Base-by-base conservation (phyloP, 2,113 vertebrate species). In the Oryzias celebensis region DNA sequence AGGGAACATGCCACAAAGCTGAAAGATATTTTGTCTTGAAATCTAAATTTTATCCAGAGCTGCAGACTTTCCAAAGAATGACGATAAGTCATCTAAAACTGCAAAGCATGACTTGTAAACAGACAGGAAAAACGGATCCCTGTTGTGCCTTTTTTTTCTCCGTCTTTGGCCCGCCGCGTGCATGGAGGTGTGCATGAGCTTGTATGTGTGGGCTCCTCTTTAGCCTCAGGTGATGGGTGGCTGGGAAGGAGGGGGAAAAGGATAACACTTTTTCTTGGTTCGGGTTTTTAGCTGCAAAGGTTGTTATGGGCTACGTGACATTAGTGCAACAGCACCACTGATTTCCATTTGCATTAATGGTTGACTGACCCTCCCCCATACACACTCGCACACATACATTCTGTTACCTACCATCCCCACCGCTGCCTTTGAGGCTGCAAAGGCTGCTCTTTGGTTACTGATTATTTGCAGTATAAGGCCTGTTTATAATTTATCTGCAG, bases 271-370 rank as follows among this genome's bases (percentile, higher is more conserved):
- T 45, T 63, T 66, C 65, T 71, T 58, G 53, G 75, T 85, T 86
- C 76, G 65, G 79, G 85, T 84, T 88, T 85, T 84, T 67, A 65
- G 81, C 84, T 85, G 77, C 75, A 81, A 57, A 68, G 81, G 55
- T 61, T 82, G 51, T 86, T 77, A 75, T 79, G 65, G 84, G 83
- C 60, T 85, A 84, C 55, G 77, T 82, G 84, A 89, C 83, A 85
- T 82, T 85, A 59, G 73, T 75, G 52, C 56, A 67, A 67, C 58
- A 8, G 48, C 52, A 67, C 52, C 15, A 61, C 85, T 62, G 70
- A 67, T 70, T 66, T 4, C 69, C 51, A 67, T 82, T 84, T 81
- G 73, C 78, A 80, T 76, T 71, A 77, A 70, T 28, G 18, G 68
- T 65, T 60, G 56, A 60, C 44, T 17, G n/a, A 50, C 50, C 68